Evolutionary conservation across 2,888 invertebrate genomes (phyloP).

Genomic region (Idaea aversata): DNA sequence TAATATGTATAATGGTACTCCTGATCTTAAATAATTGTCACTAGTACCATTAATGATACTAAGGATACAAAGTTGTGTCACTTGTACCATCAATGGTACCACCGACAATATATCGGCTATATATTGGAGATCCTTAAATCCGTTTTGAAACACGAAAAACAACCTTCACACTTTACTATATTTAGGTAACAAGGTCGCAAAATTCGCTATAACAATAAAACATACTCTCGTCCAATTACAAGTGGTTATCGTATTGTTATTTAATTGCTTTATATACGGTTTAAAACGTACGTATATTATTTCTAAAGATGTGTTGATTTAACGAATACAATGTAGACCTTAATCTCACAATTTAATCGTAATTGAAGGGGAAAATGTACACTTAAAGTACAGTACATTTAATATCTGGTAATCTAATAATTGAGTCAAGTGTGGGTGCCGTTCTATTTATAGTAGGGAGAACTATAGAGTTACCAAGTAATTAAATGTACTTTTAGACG

Average conservation of each 20-base stretch:
- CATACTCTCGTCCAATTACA: slow-evolving; percentile 4
- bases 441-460: neutral
- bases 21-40: no score
- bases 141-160: slow-evolving; percentile 3
- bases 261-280: slow-evolving; percentile 13
- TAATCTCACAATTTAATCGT: slow-evolving; percentile 42
- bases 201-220: slow-evolving; percentile 25
- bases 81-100: no score
- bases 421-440: slow-evolving; percentile 15
- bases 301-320: slow-evolving; percentile 28
- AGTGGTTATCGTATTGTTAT: slow-evolving; percentile 7
- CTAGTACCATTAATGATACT: no score
- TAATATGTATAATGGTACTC: no score
- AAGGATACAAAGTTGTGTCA: no score
- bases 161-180: slow-evolving; percentile 9
- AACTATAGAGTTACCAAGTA: neutral
- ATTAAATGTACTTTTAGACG: no score
- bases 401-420: slow-evolving; percentile 34
- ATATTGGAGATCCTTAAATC: slow-evolving; percentile 1
- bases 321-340: slow-evolving; percentile 49
- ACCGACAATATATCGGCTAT: neutral
- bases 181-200: slow-evolving; percentile 39
- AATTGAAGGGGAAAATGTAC: slow-evolving; percentile 30
- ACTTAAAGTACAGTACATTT: slow-evolving; percentile 34
- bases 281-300: slow-evolving; percentile 26